Evolutionary conservation across 1,140 invertebrate species (phyloP).

Genomic region (Meloidogyne chitwoodi): DNA sequence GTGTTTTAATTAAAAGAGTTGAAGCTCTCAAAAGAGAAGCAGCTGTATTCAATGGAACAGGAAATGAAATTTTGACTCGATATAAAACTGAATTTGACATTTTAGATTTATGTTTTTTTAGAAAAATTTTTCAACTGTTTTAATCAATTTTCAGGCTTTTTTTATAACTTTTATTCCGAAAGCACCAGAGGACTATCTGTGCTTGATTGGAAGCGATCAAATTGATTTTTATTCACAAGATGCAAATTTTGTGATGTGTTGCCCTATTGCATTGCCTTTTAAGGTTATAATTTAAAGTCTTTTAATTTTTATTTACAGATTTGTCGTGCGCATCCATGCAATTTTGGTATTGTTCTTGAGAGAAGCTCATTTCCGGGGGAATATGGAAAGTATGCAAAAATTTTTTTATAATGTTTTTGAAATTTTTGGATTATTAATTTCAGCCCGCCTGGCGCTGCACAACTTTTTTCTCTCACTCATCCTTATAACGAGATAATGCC

Average conservation of each 20-base stretch:
- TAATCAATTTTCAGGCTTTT: constrained; percentile 21
- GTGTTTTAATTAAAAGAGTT: constrained; percentile 19
- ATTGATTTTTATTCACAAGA: constrained; percentile 30
- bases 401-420: neutral
- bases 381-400: constrained; percentile 4
- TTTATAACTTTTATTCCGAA: constrained; percentile 31
- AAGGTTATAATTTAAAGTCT: constrained; percentile 5
- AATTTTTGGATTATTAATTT: neutral
- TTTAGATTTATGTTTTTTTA: constrained; percentile 14
- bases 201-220: constrained; percentile 18
- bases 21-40: constrained; percentile 21
- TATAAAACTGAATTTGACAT: constrained; percentile 27
- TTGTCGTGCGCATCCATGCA: constrained; percentile 19
- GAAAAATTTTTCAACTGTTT: neutral
- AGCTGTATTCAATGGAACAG: constrained; percentile 9
- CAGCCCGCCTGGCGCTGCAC: constrained; percentile 18
- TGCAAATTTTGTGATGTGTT: neutral
- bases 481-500: constrained; percentile 35
- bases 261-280: constrained; percentile 24
- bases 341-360: constrained; percentile 27
- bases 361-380: constrained; percentile 23
- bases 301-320: constrained; percentile 2
- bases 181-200: constrained; percentile 27
- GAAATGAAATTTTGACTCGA: constrained; percentile 9
- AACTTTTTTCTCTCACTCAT: constrained; percentile 30